Evolutionary conservation across 2,113 vertebrate species (phyloP).

Genomic region (Noctilio leporinus): DNA sequence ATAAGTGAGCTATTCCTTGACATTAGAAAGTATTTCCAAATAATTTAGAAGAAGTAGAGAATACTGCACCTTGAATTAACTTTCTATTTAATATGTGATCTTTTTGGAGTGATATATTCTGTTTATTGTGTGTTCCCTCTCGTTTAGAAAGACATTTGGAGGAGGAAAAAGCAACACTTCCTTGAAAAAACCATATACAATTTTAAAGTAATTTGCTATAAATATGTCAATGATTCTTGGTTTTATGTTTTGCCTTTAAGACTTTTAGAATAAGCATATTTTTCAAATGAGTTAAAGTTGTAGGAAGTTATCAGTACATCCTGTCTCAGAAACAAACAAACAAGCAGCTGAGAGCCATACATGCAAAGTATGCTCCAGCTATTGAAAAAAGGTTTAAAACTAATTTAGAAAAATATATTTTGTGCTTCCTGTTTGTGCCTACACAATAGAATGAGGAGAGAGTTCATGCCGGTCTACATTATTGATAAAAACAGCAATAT

Average conservation of each 20-base stretch:
- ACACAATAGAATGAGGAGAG: background rate
- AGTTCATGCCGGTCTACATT: background rate
- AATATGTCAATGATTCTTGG: constrained; percentile 4
- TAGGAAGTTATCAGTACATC: constrained; percentile 30
- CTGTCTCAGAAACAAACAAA: constrained; percentile 28
- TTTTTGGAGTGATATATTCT: background rate
- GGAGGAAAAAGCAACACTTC: background rate
- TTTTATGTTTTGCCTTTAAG: constrained; percentile 42
- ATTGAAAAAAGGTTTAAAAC: background rate
- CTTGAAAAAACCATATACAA: background rate
- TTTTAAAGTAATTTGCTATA: background rate
- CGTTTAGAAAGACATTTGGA: background rate
- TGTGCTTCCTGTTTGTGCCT: constrained; percentile 25
- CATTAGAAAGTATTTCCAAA: background rate
- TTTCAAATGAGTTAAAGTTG: constrained; percentile 46
- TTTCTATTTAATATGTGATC: background rate
- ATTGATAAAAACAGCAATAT: background rate
- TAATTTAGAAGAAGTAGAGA: background rate
- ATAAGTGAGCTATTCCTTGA: constrained; percentile 45
- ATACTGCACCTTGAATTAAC: background rate
- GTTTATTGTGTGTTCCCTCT: background rate
- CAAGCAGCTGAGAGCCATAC: background rate
- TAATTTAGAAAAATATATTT: constrained; percentile 14
- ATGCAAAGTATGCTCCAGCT: background rate
- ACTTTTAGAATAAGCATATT: constrained; percentile 10